Base-by-base conservation (phyloP, 2,888 invertebrate species). In the Epicampocera succincta region DNA sequence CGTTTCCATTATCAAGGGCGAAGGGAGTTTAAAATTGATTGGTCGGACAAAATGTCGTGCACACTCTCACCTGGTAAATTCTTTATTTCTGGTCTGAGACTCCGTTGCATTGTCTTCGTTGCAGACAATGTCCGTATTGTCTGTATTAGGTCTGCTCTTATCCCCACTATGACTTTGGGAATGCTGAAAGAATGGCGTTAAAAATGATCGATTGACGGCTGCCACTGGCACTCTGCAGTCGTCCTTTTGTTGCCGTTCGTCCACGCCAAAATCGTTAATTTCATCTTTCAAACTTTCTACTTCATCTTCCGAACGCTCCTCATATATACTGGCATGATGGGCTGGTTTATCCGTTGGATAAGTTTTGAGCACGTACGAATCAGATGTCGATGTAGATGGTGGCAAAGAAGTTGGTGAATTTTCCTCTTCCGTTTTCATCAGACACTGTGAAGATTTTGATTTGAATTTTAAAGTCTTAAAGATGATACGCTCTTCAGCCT, bases 241-340 rank as follows among this genome's bases (percentile, higher is more conserved):
- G 33, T 61, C 40, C n/a, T 33, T 42, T 12, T 38, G 9, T 1
- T 80, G 17, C n/a, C 52, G 75, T 75, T 87, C 86, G 8, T 50
- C 1, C 29, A 77, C 84, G 2, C 73, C 58, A 17, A 85, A 85
- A 6, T 75, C 78, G 2, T 42, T 80, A 4, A 80, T 44, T 68
- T 86, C 88, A 52, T 89, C 90, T 0, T 86, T 85, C 12, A 83
- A 52, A 44, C 88, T 86, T 44, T 90, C 91, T 9, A 90, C 88
- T 61, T 91, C 90, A 83, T 90, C 91, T 73, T 90, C 90, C 5
- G 90, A 90, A 12, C 87, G 89, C 74, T 87, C 88, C 77, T 90
- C 90, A 68, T 87, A 85, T 9, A 89, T 90, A 82, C 88, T 89
- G 46, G 33, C 46, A 12, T 84, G 52, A 72, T 81, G 76, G 11